phyloP scores from a whole-genome alignment of 1,140 invertebrate genomes.

The Drosophila ercepeae region DNA sequence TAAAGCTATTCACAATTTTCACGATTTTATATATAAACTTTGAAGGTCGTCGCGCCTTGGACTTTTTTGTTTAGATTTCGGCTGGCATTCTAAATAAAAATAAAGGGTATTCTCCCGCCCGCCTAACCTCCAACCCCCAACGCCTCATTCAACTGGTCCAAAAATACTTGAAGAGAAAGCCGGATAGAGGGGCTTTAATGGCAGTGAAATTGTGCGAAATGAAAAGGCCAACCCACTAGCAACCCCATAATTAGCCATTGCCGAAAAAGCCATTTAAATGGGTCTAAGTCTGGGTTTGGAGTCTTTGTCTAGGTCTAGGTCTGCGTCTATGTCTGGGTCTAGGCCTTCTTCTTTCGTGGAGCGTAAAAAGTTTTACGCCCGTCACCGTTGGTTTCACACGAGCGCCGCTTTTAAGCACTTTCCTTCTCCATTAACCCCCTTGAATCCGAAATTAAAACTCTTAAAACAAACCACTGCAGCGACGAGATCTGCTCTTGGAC shows the following conservation, averaged over 20 bases:
- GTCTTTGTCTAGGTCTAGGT: slow-evolving; percentile 10
- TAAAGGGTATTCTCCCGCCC: slow-evolving; percentile 28
- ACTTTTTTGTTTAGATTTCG: slow-evolving; percentile 78
- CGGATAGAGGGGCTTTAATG: slow-evolving; percentile 45
- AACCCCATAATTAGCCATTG: slow-evolving; percentile 69
- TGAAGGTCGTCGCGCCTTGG: slow-evolving; percentile 71
- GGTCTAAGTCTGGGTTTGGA: slow-evolving; percentile 27
- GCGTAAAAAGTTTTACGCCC: slow-evolving; percentile 62
- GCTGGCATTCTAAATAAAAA: slow-evolving; percentile 63
- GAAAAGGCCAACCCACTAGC: slow-evolving; percentile 32
- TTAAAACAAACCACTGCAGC: slow-evolving; percentile 36
- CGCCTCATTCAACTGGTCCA: neutral
- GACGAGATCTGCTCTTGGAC: slow-evolving; percentile 61
- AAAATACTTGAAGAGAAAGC: slow-evolving; percentile 48
- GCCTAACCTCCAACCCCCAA: neutral
- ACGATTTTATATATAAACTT: slow-evolving; percentile 75
- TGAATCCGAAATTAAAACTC: slow-evolving; percentile 30
- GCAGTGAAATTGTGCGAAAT: slow-evolving; percentile 64
- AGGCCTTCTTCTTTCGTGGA: slow-evolving; percentile 47
- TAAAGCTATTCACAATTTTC: slow-evolving; percentile 73
- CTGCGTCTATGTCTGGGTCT: slow-evolving; percentile 8
- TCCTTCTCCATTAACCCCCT: slow-evolving; percentile 57
- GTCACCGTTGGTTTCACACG: slow-evolving; percentile 76
- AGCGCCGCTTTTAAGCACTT: slow-evolving; percentile 69
- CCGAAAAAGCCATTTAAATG: slow-evolving; percentile 67